Evolutionary conservation across 2,888 invertebrate species (phyloP).

Genomic region (Leptopilina syphax): DNA sequence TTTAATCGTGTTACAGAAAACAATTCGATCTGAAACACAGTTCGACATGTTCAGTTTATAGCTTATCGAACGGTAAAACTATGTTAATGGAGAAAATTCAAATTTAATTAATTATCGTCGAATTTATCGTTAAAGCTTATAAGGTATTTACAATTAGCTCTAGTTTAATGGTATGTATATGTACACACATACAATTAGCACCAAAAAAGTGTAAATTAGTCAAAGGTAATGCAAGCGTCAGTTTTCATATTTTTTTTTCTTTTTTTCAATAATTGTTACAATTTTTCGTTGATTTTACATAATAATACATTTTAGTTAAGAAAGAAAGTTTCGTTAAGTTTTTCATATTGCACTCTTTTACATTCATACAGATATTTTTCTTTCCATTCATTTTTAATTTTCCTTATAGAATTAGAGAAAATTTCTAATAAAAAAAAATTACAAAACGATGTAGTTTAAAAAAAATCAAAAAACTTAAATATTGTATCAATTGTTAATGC

Average conservation of each 20-base stretch:
- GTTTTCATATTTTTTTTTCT: slow-evolving; percentile 38
- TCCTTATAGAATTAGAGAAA: too few species aligned
- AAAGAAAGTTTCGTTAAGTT: background rate
- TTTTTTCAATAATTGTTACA: slow-evolving; percentile 50
- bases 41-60: slow-evolving; percentile 56
- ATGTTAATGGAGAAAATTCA: slow-evolving; percentile 59
- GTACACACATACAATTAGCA: slow-evolving; percentile 70
- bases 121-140: slow-evolving; percentile 50
- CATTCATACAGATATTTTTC: too few species aligned
- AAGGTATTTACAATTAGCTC: slow-evolving; percentile 58
- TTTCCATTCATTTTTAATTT: too few species aligned
- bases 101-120: slow-evolving; percentile 55
- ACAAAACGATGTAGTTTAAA: too few species aligned
- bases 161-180: slow-evolving; percentile 65
- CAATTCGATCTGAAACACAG: slow-evolving; percentile 60
- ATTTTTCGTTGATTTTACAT: slow-evolving; percentile 43
- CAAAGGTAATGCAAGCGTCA: slow-evolving; percentile 54
- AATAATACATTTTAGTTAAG: slow-evolving; percentile 22
- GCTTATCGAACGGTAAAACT: slow-evolving; percentile 58
- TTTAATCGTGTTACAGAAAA: slow-evolving; percentile 71
- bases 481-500: background rate
- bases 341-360: background rate
- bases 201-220: slow-evolving; percentile 65
- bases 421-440: too few species aligned
- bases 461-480: background rate